Base-by-base conservation (phyloP, 2,888 invertebrate species). In the Conchocele bisecta region DNA sequence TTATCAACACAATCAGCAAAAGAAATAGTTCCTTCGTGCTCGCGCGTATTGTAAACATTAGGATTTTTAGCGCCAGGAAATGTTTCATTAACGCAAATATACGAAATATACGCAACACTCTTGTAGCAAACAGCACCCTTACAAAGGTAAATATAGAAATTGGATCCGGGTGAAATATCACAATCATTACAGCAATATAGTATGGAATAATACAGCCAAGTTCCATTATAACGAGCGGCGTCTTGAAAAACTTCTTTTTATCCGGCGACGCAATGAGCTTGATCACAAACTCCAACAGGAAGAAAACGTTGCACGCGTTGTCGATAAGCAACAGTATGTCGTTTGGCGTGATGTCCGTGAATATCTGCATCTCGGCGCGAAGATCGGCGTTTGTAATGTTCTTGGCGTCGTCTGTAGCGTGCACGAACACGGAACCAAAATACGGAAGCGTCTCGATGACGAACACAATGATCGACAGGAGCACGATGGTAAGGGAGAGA, bases 21-120 rank as follows among this genome's bases (percentile, higher is more conserved):
- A 85, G 60, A 46, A 84, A 76, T 20, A 85, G 44, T 57, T 85
- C 85, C 41, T 82, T 80, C 7, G 81, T 80, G 44, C 83, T 83
- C 3, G 82, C 84, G 42, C 70, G 61, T 29, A 85, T 81, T 11
- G 85, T 85, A 37, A 83, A 83, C 24, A 85, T 79, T 15, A 85
- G 65, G 28, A 85, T 81, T 57, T 84, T 84, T 24, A 85, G 68
- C 29, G 83, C 85, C 20, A 82, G 60, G 37, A 83, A 81, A 54
- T 84, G 84, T 50, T 83, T 83, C 82, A 83, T 81, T 4, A 84
- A 51, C 6, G 81, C 75, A 58, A 84, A 84, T 35, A 84, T 83
- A 11, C 83, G 70, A 26, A 84, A 83, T 31, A 84, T 84, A 50
- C 83, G 54, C 22, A 83, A 44, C 11, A 84, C 78, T 53, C 83